Evolutionary conservation across 2,113 vertebrate genomes (phyloP), one percentile per base, ranked within the genome.

Genomic region (Ptilonorhynchus violaceus): DNA sequence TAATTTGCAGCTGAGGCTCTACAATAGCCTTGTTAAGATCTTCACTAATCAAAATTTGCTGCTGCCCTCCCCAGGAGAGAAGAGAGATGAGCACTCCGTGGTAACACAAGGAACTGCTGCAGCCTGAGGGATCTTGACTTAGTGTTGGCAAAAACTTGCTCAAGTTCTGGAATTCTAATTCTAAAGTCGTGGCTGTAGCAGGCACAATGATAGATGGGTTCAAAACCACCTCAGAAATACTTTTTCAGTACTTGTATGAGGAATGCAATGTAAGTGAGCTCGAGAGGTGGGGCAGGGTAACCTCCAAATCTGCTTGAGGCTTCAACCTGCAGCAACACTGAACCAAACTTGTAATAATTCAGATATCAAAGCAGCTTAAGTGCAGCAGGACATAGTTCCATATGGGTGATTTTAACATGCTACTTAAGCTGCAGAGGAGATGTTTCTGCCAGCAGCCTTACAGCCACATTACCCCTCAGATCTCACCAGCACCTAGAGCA

Each of bases 41-140:
- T 74, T 85, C 70, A 67, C 81, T 78, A 74, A 82, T 77, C 68
- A 85, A 74, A 93, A 74, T 95, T 92, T 95, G 52, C 53, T 89
- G 59, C 95, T 92, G 72, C 83, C 82, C 85, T 94, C 82, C 78
- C 55, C 50, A 83, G 85, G 89, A 88, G 63, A 77, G 47, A 75
- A 56, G 59, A 58, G 39, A 89, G 15, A 77, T 0, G 1, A 78
- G 64, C 64, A 31, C 30, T 50, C 46, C 11, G 5, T 0, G 1
- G 22, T 42, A 44, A 33, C 25, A 35, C 27, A 58, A 72, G 8
- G 14, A 92, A 15, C 30, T 50, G 21, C 19, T 70, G 64, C 41
- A 78, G 28, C 9, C 13, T 39, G 39, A 74, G 83, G 17, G 15
- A 23, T 28, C 4, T 4, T 15, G 28, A 37, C 59, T 75, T 87